phyloP scores from a whole-genome alignment of 2,113 vertebrate genomes.

The Clupea harengus region DNA sequence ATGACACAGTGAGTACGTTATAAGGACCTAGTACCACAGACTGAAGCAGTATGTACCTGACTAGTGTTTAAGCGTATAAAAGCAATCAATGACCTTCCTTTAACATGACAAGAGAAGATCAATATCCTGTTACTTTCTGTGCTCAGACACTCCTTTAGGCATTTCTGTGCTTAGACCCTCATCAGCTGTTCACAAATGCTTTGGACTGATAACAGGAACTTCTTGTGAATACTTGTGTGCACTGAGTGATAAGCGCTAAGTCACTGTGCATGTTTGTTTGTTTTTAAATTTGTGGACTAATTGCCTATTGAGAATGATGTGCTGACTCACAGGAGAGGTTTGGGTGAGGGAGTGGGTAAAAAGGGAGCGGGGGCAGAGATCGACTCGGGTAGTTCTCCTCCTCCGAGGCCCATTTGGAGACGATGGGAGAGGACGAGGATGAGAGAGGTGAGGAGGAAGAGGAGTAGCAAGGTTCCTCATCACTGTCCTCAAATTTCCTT shows the following conservation, averaged over 20 bases:
- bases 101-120: neutral
- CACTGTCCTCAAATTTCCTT: constrained; percentile 86
- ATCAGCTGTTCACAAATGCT: constrained; percentile 53
- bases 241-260: constrained; percentile 24
- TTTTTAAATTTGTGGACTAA: neutral
- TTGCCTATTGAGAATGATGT: neutral
- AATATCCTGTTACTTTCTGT: neutral
- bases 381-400: constrained; percentile 67
- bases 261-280: neutral
- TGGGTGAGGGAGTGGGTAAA: constrained; percentile 41
- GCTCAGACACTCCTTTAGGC: neutral
- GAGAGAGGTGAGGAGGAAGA: constrained; percentile 74
- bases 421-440: constrained; percentile 67
- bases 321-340: constrained; percentile 56
- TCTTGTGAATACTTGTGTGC: constrained; percentile 46
- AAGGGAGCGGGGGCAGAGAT: constrained; percentile 49
- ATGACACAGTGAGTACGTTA: no score
- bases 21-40: no score
- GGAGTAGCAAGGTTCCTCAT: constrained; percentile 73
- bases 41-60: no score
- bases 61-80: no score
- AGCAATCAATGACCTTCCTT: no score
- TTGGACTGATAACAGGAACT: constrained; percentile 61
- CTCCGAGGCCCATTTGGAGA: constrained; percentile 77
- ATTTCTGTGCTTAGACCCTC: constrained; percentile 17